A percentile compares a stretch with the other conserved stretches of the same genome.
Conservation (phyloP, 37 sponge, comb jelly and placozoan genomes). For the Ephydatia muelleri region DNA sequence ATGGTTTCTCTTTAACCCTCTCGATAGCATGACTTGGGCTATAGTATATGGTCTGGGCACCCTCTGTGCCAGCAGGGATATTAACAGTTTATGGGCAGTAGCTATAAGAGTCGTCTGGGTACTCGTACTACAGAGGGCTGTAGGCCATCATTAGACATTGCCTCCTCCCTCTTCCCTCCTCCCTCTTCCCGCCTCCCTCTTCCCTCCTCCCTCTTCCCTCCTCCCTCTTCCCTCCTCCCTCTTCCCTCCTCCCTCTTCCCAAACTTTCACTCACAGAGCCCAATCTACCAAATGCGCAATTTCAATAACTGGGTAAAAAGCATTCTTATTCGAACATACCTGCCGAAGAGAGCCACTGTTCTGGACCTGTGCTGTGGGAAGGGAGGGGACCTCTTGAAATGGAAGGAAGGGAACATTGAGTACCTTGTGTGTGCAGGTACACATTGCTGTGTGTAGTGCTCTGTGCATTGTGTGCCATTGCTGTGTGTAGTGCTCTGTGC, state of each 20-base stretch:
- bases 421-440: conserved; percentile 89
- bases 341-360: conserved; percentile 47
- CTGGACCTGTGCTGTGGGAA: conserved; percentile 99
- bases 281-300: conserved; percentile 86
- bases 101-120: no score
- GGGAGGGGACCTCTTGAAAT: conserved; percentile 97
- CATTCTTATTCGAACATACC: conserved; percentile 83
- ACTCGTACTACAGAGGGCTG: neutral
- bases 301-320: conserved; percentile 99
- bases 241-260: neutral
- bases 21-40: no score
- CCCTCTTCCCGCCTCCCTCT: neutral
- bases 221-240: neutral
- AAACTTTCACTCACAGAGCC: conserved; percentile 53
- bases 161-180: neutral
- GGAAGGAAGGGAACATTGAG: conserved; percentile 86
- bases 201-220: neutral
- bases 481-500: no score
- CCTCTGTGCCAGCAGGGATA: no score
- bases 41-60: no score
- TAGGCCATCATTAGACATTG: neutral
- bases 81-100: no score
- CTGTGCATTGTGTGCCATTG: no score
- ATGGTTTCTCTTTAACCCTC: no score
- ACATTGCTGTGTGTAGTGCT: no score